phyloP scores from a whole-genome alignment of 2,797 vertebrate species.

The Schizopygopsis pylzovi region DNA sequence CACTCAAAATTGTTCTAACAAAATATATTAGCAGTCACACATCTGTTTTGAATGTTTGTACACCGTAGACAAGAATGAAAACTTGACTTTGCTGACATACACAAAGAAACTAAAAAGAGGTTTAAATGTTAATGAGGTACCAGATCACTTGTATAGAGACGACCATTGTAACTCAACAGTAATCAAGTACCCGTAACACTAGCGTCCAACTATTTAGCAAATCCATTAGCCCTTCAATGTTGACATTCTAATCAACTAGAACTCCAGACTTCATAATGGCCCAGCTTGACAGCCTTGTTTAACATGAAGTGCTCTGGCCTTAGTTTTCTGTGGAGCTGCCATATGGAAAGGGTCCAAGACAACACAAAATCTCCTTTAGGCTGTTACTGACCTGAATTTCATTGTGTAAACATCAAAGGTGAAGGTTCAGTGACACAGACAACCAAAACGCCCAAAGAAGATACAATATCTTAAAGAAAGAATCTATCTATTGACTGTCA shows the following conservation, averaged over 20 bases:
- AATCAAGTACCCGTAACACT: conserved; percentile 8
- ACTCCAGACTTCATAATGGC: conserved; percentile 40
- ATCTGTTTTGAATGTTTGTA: neutral
- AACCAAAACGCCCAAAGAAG: neutral
- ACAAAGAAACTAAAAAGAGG: conserved; percentile 14
- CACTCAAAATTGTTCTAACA: neutral
- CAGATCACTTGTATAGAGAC: neutral
- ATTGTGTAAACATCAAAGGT: conserved; percentile 38
- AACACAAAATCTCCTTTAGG: conserved; percentile 43
- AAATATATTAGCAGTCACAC: neutral
- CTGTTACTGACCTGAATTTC: conserved; percentile 43
- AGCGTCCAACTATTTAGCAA: conserved; percentile 7
- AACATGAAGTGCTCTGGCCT: conserved; percentile 39
- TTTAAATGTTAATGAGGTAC: conserved; percentile 34
- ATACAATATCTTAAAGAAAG: conserved; percentile 20
- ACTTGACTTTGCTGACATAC: neutral
- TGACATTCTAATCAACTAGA: conserved; percentile 53
- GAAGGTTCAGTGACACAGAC: conserved; percentile 8
- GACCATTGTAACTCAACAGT: conserved; percentile 15
- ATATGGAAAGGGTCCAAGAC: conserved; percentile 46
- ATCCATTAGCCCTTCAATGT: conserved; percentile 34
- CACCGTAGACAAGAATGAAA: neutral
- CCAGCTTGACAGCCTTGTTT: conserved; percentile 51
- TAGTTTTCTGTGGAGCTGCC: conserved; percentile 16
- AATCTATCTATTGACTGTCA: neutral